phyloP scores from a whole-genome alignment of 2,797 vertebrate species.

The Hippocampus kuda region DNA sequence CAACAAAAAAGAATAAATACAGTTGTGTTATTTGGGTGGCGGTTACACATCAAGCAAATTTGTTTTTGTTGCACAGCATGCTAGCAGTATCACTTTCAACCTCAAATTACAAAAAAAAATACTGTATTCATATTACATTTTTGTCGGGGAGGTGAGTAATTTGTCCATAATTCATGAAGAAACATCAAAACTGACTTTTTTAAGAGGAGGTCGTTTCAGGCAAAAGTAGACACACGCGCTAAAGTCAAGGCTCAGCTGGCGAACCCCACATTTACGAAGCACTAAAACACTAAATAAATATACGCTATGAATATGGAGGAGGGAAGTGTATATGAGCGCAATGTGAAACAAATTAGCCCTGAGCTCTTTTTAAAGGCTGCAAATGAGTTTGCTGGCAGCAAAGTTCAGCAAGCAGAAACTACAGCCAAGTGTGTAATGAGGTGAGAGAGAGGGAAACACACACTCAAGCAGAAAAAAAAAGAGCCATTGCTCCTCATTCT shows the following conservation, averaged over 20 bases:
- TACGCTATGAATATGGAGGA: constrained; percentile 49
- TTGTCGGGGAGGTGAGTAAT: not conserved
- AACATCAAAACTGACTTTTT: not conserved
- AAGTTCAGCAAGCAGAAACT: constrained; percentile 42
- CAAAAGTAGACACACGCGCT: not conserved
- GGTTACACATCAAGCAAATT: too few relatives aligned
- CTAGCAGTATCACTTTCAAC: too few relatives aligned
- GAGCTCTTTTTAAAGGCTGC: constrained; percentile 51
- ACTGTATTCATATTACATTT: not conserved
- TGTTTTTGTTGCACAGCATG: too few relatives aligned
- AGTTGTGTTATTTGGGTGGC: too few relatives aligned
- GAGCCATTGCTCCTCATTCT: constrained; percentile 18
- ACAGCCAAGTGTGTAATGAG: constrained; percentile 66
- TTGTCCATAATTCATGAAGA: not conserved
- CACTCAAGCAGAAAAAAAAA: constrained; percentile 16
- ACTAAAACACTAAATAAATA: constrained; percentile 26
- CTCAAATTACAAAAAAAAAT: too few relatives aligned
- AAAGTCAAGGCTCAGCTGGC: constrained; percentile 23
- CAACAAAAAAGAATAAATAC: too few relatives aligned
- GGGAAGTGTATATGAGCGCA: constrained; percentile 48
- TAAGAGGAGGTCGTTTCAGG: not conserved
- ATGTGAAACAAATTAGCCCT: constrained; percentile 55
- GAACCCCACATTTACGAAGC: constrained; percentile 12
- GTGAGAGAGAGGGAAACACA: constrained; percentile 46
- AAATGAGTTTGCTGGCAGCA: constrained; percentile 57